A percentile compares a stretch with the other conserved stretches of the same genome.
Evolutionary conservation across 2,113 vertebrate genomes (phyloP).

Genomic region (Hypocryptadius cinnamomeus): DNA sequence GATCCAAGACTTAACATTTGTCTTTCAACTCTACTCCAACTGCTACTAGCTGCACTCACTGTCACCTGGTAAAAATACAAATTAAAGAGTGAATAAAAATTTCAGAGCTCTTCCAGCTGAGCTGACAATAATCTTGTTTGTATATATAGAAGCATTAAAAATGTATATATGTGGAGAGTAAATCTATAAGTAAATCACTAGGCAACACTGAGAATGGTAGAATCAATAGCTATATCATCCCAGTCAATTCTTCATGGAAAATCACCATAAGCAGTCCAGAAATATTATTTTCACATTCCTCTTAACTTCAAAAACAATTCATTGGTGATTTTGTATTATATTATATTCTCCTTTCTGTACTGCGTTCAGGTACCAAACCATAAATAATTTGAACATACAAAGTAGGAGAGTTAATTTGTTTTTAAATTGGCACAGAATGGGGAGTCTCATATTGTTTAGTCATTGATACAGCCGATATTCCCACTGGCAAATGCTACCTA

Average conservation of each 20-base stretch:
- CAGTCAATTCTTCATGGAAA: not conserved
- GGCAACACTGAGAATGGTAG: not conserved
- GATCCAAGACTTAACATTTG: not conserved
- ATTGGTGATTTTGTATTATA: not conserved
- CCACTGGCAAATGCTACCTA: not conserved
- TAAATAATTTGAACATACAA: not conserved
- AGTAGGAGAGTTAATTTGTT: not conserved
- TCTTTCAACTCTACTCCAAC: not conserved
- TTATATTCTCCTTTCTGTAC: not conserved
- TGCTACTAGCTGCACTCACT: not conserved
- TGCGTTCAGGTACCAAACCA: not conserved
- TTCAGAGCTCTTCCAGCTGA: not conserved
- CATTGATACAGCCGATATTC: not conserved
- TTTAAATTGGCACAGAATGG: not conserved
- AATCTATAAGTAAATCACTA: not conserved
- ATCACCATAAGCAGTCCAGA: not conserved
- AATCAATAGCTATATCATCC: not conserved
- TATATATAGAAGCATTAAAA: not conserved
- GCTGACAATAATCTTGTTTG: not conserved
- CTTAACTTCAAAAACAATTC: not conserved
- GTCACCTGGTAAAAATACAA: not conserved
- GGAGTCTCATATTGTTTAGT: not conserved
- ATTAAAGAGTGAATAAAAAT: slow-evolving; percentile 10
- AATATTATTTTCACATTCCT: not conserved
- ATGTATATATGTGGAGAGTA: not conserved